Conservation (phyloP, 1,140 invertebrate genomes). For the Cherax destructor region DNA sequence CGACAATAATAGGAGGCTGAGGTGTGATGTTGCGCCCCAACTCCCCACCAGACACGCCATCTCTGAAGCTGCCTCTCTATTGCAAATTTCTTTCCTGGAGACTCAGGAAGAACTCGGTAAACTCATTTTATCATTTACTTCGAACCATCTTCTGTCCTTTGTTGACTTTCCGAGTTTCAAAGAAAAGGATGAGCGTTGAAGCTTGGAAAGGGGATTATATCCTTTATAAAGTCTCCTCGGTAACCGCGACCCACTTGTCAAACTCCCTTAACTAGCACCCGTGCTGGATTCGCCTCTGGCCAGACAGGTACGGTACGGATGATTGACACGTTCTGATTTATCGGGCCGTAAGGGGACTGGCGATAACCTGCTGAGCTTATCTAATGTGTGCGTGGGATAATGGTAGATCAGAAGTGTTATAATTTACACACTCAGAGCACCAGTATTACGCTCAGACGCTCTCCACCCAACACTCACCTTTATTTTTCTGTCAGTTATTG, state of each 20-base stretch:
- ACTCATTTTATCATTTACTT: no score
- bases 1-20: neutral
- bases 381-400: neutral
- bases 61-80: neutral
- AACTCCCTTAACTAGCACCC: no score
- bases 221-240: no score
- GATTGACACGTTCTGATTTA: constrained; percentile 6
- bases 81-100: no score
- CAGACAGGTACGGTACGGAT: neutral
- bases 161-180: no score
- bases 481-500: neutral
- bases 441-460: neutral
- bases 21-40: neutral
- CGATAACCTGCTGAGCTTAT: neutral
- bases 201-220: no score
- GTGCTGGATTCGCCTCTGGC: neutral
- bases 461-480: neutral
- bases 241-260: no score
- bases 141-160: no score
- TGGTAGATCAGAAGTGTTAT: neutral
- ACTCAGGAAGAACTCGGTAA: no score
- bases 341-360: neutral
- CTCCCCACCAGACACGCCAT: neutral
- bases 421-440: neutral
- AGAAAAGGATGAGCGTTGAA: no score